phyloP scores from a whole-genome alignment of 2,113 vertebrate genomes.

The Camelus bactrianus region DNA sequence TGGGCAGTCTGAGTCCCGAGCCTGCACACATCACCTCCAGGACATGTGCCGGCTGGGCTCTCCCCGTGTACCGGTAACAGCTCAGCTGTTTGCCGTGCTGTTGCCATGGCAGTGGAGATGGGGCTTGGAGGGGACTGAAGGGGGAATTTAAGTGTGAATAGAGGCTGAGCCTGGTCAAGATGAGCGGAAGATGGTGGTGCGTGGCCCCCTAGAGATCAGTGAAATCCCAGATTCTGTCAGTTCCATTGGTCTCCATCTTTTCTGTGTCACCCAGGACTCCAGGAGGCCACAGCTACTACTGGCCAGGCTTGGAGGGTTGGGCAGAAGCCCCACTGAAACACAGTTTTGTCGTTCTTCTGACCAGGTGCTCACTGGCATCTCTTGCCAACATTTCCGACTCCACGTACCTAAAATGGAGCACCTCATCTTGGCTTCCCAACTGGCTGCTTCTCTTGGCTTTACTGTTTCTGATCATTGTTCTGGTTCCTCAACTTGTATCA shows the following conservation, averaged over 20 bases:
- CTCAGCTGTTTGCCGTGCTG: not conserved
- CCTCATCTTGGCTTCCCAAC: not conserved
- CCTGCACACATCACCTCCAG: too few relatives aligned
- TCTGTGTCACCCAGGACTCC: not conserved
- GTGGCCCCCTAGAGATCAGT: not conserved
- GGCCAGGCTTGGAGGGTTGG: not conserved
- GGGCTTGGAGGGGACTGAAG: not conserved
- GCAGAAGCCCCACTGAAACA: not conserved
- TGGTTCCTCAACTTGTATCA: not conserved
- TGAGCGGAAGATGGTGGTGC: not conserved
- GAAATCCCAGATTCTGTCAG: not conserved
- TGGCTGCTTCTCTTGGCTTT: not conserved
- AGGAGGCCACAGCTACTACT: not conserved
- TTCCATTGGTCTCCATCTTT: not conserved
- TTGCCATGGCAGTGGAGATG: not conserved
- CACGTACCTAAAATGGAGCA: not conserved
- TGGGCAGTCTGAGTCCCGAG: not conserved
- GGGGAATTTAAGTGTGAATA: not conserved
- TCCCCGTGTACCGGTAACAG: not conserved
- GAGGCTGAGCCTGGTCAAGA: not conserved
- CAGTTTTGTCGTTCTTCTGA: not conserved
- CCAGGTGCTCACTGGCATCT: not conserved
- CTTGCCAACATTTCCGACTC: not conserved
- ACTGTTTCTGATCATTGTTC: not conserved
- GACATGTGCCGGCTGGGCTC: not conserved